These are phyloP conservation scores for Oedothorax gibbosus DNA, from an alignment of 1,140 invertebrate species.

Conservation along the genomic window DNA sequence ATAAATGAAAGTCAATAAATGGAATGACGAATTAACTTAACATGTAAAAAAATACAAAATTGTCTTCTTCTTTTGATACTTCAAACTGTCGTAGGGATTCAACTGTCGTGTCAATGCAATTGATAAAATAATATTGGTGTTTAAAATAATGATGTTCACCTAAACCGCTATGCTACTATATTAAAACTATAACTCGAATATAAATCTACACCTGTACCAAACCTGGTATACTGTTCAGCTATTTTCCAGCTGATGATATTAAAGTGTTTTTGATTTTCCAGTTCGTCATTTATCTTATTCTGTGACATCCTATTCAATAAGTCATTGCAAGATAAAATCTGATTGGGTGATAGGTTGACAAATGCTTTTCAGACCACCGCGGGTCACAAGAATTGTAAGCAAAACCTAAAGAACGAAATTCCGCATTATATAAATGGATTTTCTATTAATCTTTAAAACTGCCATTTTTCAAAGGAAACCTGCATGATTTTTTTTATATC, in stretches of 20 bases:
- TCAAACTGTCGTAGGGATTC: too few species aligned
- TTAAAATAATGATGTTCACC: too few species aligned
- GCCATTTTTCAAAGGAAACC: slow-evolving; percentile 36
- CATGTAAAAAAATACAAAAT: too few species aligned
- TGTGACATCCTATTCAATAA: slow-evolving; percentile 24
- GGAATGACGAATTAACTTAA: too few species aligned
- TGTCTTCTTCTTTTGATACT: too few species aligned
- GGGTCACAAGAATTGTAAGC: slow-evolving; percentile 34
- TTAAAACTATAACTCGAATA: too few species aligned
- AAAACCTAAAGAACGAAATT: slow-evolving; percentile 26
- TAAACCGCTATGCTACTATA: too few species aligned
- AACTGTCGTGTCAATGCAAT: too few species aligned
- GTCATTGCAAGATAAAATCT: slow-evolving; percentile 12
- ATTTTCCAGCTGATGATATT: background rate
- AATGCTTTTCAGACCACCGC: background rate
- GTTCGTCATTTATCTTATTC: slow-evolving; percentile 2
- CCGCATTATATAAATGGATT: slow-evolving; percentile 33
- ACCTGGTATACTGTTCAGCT: background rate
- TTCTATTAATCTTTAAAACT: slow-evolving; percentile 45
- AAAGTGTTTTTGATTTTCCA: slow-evolving; percentile 7
- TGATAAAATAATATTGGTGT: too few species aligned
- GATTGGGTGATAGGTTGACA: slow-evolving; percentile 33
- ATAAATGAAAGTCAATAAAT: too few species aligned
- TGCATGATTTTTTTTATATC: background rate
- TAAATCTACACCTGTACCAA: background rate